Evolutionary conservation across 2,888 invertebrate genomes (phyloP).

Genomic region (Lycophotia porphyrea): DNA sequence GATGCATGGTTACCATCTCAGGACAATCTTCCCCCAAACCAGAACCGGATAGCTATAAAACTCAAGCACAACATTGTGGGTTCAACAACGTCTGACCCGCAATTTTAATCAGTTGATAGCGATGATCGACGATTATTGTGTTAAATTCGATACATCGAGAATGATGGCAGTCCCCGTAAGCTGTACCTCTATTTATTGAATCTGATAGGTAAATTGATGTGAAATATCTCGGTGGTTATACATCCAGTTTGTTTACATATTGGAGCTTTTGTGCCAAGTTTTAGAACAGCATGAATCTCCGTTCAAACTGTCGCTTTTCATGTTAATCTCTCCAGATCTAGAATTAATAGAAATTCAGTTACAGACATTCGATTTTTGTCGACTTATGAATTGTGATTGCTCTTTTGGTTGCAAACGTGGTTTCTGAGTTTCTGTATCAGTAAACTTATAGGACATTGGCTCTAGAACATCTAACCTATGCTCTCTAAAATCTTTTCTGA

Average conservation of each 20-base stretch:
- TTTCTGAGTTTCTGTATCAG: neutral
- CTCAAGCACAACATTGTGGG: conserved; percentile 52
- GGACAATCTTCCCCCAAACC: conserved; percentile 47
- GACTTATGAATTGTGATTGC: neutral
- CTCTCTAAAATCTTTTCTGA: neutral
- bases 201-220: conserved; percentile 65
- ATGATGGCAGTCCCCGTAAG: conserved; percentile 58
- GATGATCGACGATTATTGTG: conserved; percentile 73
- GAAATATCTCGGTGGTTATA: conserved; percentile 49
- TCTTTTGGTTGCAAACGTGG: neutral
- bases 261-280: neutral
- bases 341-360: neutral
- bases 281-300: conserved; percentile 4
- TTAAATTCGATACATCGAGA: conserved; percentile 65
- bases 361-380: neutral
- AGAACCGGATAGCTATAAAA: conserved; percentile 55
- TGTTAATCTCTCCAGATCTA: neutral
- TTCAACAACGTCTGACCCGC: conserved; percentile 72
- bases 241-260: conserved; percentile 19
- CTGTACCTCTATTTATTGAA: conserved; percentile 59
- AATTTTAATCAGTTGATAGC: conserved; percentile 73
- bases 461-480: neutral
- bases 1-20: neutral
- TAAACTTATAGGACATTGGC: neutral
- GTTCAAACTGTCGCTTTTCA: neutral